Percentiles rank a stretch among this genome's conserved stretches.
These are phyloP conservation scores for Serranus cabrilla DNA, from an alignment of 2,797 vertebrate species.

Conservation along the genomic window DNA sequence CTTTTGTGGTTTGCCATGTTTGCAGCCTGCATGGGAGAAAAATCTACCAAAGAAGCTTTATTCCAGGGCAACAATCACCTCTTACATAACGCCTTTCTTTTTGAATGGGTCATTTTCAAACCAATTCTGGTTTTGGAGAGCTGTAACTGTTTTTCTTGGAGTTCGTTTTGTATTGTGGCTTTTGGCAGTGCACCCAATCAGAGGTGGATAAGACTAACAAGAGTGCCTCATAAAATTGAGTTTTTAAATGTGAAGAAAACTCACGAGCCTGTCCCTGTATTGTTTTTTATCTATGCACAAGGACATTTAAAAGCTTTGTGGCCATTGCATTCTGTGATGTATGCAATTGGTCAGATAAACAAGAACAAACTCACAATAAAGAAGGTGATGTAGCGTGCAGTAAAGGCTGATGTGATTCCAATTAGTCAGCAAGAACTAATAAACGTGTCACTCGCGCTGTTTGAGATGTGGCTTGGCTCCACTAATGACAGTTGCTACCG, in stretches of 20 bases:
- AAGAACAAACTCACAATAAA: constrained; percentile 27
- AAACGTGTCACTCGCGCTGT: constrained; percentile 69
- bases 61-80: constrained; percentile 1
- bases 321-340: background rate
- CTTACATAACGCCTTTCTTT: constrained; percentile 4
- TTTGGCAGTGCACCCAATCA: constrained; percentile 12
- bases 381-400: constrained; percentile 54
- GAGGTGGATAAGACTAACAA: background rate
- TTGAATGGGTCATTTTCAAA: constrained; percentile 28
- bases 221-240: background rate
- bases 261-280: background rate
- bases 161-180: constrained; percentile 20
- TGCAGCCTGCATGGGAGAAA: background rate
- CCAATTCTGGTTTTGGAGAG: background rate
- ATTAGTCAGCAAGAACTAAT: constrained; percentile 77
- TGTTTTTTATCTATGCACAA: background rate
- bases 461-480: constrained; percentile 59
- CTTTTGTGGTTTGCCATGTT: background rate
- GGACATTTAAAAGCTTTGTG: background rate
- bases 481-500: constrained; percentile 73
- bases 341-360: background rate
- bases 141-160: background rate
- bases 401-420: constrained; percentile 60
- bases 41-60: background rate
- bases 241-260: background rate